Conservation (phyloP, 1,140 invertebrate species). For the Ostrea denselamellosa region DNA sequence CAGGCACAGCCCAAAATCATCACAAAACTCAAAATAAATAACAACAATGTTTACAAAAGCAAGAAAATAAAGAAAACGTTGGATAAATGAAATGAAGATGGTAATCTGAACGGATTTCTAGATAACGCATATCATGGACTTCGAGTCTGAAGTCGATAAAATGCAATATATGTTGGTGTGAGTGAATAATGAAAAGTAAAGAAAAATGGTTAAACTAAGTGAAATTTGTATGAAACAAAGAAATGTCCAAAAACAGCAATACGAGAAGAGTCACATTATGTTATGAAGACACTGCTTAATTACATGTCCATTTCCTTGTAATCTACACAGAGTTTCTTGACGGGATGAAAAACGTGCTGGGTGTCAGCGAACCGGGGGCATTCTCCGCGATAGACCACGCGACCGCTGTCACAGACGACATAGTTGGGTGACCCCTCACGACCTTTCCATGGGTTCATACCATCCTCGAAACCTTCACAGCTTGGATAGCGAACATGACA, state of each 20-base stretch:
- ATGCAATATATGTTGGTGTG: neutral
- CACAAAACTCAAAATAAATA: conserved; percentile 23
- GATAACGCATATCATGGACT: neutral
- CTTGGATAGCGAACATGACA: conserved; percentile 52
- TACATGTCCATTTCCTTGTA: conserved; percentile 38
- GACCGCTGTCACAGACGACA: conserved; percentile 47
- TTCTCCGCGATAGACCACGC: conserved; percentile 46
- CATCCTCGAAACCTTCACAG: conserved; percentile 51
- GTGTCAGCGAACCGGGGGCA: neutral
- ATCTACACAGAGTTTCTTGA: conserved; percentile 41
- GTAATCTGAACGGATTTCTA: neutral
- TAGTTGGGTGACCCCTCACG: conserved; percentile 47
- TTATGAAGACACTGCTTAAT: neutral
- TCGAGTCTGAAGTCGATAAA: neutral
- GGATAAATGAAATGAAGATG: neutral
- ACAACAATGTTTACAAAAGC: neutral
- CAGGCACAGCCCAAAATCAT: neutral
- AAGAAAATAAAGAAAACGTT: neutral
- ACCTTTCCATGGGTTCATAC: conserved; percentile 50
- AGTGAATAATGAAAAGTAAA: neutral
- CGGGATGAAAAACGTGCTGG: conserved; percentile 41
- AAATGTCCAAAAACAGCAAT: neutral
- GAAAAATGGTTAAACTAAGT: no score
- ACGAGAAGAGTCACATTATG: neutral
- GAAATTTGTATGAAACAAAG: neutral